Base-by-base conservation (phyloP, 2,888 invertebrate genomes). In the Neuroscelio doddi region DNA sequence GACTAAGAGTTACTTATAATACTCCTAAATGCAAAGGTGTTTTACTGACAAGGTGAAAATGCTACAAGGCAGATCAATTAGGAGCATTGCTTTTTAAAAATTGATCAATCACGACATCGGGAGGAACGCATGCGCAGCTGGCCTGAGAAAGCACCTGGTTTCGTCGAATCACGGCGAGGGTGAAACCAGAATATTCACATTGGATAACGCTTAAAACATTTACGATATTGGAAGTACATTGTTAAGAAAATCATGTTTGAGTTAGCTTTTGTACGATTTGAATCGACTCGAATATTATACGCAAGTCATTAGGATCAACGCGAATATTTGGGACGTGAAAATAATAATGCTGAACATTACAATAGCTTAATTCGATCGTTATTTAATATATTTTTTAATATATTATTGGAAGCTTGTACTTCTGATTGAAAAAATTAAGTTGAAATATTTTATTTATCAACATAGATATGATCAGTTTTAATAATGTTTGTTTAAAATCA, bases 71-170 rank as follows among this genome's bases (percentile, higher is more conserved):
- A 56, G 71, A 75, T 77, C 79, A 81, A 82, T 81, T 81, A 82
- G 72, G 78, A 75, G 75, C 78, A 80, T 78, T 79, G 80, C 78
- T 80, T 81, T 81, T 81, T 77, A 77, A 77, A 78, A 79, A 74
- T 79, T 81, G 80, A 80, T 81, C 79, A 73, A 81, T 81, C 78
- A 81, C 75, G 68, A 70, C 67, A 67, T 64, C 70, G 68, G 63
- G 50, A 46, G 65, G 65, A 41, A 71, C 75, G 75, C 74, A 73
- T 73, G 75, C 76, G 75, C 74, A 63, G 32, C 55, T 53, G 64
- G 41, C 24, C 7, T 15, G 16, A 45, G 58, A 59, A 78, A 76
- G 79, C 80, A 82, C 79, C 82, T 82, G 80, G 81, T 74, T 67
- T 39, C 36, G 34, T 16, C 49, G 45, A 56, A 72, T 76, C 74